Base-by-base conservation (phyloP, 1,140 invertebrate species). In the Bathynomus jamesi region DNA sequence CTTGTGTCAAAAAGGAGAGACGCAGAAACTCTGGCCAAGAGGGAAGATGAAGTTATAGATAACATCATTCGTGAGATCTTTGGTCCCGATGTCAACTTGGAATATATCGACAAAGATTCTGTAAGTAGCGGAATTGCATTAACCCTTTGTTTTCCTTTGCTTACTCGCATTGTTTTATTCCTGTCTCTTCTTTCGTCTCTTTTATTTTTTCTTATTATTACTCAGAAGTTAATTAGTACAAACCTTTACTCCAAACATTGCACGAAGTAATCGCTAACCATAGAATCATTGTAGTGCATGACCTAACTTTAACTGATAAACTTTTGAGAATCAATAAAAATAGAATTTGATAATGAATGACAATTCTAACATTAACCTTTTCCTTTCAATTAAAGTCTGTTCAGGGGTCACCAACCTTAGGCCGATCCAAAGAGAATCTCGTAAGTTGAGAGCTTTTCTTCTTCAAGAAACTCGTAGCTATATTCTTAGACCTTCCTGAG, bases 1-100 rank as follows among this genome's bases (percentile, higher is more conserved):
- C 74, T 73, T 70, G 75, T 78, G 60, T 73, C 76, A 61, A 61
- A 72, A 69, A 79, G 70, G 73, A 67, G 74, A 70, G 72, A 73
- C 60, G 67, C 69, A 46, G 74, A 73, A 61, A 61, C 53, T 60
- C 24, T 66, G 31, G 40, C 64, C 21, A 75, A 75, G 72, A 71
- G 71, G 66, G 76, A 79, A 31, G 78, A 79, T 69, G 78, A 78
- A 67, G 77, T 79, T n/a, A 79, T 79, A 61, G 79, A 80, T 76
- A 80, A 76, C 78, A 78, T 80, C 76, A 79, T 80, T 71, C 78
- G 79, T 40, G 79, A 79, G 69, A 73, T 80, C 40, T 80, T 80
- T 77, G 79, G 79, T 27, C 76, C 77, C 24, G 79, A 79, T 67
- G 73, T 78, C 74, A 79, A 78, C 74, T 69, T 80, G 66, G 78